Conservation (phyloP, 1,140 invertebrate species). For the Panagrolaimus sp. region DNA sequence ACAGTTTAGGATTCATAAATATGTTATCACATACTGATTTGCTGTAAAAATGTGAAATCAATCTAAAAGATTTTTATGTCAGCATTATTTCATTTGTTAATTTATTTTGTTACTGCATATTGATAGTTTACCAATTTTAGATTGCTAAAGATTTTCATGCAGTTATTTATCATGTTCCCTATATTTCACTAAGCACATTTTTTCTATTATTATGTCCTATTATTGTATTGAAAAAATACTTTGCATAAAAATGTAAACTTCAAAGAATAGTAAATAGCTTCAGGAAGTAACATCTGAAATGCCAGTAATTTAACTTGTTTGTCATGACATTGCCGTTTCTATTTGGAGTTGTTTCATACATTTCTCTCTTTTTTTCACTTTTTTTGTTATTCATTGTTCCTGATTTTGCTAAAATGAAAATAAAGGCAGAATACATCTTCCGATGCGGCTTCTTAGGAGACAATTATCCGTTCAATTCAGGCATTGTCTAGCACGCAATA, state of each 20-base stretch:
- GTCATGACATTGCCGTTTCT: neutral
- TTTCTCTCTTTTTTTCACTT: too few relatives aligned
- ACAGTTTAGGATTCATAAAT: too few relatives aligned
- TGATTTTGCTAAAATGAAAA: neutral
- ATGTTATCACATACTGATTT: too few relatives aligned
- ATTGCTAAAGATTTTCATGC: too few relatives aligned
- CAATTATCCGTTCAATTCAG: constrained; percentile 14
- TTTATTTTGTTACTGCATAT: too few relatives aligned
- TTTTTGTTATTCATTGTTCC: constrained; percentile 7
- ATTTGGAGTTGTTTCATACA: too few relatives aligned
- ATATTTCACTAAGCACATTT: too few relatives aligned
- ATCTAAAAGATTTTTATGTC: too few relatives aligned
- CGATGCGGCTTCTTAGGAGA: neutral
- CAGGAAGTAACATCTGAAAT: constrained; percentile 12
- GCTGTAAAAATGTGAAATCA: too few relatives aligned
- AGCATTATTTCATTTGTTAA: too few relatives aligned
- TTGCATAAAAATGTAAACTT: neutral
- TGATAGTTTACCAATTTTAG: too few relatives aligned
- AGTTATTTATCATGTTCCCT: too few relatives aligned
- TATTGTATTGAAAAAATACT: neutral
- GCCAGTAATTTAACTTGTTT: constrained; percentile 11
- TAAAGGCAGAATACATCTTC: neutral
- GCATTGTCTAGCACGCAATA: constrained; percentile 8
- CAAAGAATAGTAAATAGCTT: neutral
- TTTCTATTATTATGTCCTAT: neutral